phyloP scores from a whole-genome alignment of 2,888 invertebrate genomes.

The Zeuzera pyrina region DNA sequence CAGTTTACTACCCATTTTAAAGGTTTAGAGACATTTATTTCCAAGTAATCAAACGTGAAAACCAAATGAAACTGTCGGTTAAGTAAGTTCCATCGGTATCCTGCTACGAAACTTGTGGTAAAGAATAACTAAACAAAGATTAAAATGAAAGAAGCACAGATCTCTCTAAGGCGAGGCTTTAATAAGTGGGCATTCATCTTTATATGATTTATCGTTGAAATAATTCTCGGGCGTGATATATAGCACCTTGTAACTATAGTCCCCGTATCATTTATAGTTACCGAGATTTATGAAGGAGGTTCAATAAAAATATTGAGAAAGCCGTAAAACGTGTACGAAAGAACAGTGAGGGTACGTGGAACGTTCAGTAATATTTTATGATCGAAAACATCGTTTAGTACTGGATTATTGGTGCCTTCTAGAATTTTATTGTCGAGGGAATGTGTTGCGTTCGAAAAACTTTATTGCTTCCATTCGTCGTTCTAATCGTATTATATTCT shows the following conservation, averaged over 20 bases:
- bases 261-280: constrained; percentile 30
- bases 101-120: too few relatives aligned
- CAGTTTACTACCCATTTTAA: too few relatives aligned
- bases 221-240: constrained; percentile 38
- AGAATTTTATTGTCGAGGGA: constrained; percentile 28
- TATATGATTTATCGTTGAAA: constrained; percentile 44
- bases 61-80: too few relatives aligned
- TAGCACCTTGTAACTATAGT: constrained; percentile 34
- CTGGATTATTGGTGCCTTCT: constrained; percentile 35
- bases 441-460: constrained; percentile 2
- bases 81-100: too few relatives aligned
- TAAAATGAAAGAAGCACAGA: constrained; percentile 22
- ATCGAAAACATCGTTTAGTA: constrained; percentile 31
- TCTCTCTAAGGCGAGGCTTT: constrained; percentile 23
- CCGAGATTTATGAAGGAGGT: constrained; percentile 49
- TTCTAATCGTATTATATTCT: background rate
- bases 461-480: background rate
- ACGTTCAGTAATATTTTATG: constrained; percentile 36
- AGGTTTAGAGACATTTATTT: too few relatives aligned
- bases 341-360: constrained; percentile 15
- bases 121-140: too few relatives aligned
- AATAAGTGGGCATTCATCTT: constrained; percentile 42
- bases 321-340: constrained; percentile 32
- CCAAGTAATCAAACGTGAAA: too few relatives aligned
- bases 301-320: constrained; percentile 51